Conservation (phyloP, 2,888 invertebrate species). For the Protula sp. region DNA sequence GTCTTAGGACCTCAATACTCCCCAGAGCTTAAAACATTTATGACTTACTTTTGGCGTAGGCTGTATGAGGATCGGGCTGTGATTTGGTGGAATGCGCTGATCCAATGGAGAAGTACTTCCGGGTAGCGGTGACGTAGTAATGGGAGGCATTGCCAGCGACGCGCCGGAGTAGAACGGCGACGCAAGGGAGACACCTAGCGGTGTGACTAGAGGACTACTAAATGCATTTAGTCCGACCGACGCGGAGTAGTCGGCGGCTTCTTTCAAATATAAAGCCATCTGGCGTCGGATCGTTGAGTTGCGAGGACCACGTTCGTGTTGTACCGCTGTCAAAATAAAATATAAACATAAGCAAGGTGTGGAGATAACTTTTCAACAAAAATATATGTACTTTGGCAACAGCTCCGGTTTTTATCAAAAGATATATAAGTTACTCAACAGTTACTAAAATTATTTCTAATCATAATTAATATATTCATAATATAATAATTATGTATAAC, state of each 20-base stretch:
- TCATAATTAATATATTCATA: not conserved
- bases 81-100: not conserved
- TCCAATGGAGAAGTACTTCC: not conserved
- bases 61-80: slow-evolving; percentile 7
- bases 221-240: slow-evolving; percentile 2
- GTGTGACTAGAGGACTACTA: not conserved
- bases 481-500: not conserved
- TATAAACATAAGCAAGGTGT: no score
- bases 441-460: no score
- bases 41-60: slow-evolving; percentile 19
- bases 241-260: slow-evolving; percentile 41
- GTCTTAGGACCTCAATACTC: no score
- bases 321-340: slow-evolving; percentile 50
- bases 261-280: slow-evolving; percentile 77
- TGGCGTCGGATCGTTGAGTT: slow-evolving; percentile 90
- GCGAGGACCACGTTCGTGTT: slow-evolving; percentile 94
- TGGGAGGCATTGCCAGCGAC: not conserved
- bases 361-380: no score
- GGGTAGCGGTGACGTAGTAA: not conserved
- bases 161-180: not conserved
- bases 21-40: no score
- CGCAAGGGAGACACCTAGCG: not conserved
- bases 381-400: no score
- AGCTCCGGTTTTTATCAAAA: no score
- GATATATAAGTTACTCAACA: no score